Evolutionary conservation across 2,113 vertebrate species (phyloP), one percentile per base, ranked within the genome.

Genomic region (Phalacrocorax pelagicus): DNA sequence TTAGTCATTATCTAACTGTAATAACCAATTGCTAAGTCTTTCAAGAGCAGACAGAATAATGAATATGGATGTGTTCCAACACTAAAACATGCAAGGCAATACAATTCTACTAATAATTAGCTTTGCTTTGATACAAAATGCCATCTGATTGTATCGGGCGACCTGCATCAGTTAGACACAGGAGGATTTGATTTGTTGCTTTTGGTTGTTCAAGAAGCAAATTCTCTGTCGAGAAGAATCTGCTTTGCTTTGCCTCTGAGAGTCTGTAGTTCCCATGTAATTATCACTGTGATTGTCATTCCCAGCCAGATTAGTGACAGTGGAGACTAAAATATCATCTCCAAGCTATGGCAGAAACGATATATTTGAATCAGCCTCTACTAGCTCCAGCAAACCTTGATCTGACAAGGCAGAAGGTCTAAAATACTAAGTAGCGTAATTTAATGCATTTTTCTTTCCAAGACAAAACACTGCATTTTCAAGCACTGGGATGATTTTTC

Each of bases 41-140:
- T 91, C 69, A 75, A 55, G 62, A 91, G 70, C 86, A 94, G 73
- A 86, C 72, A 78, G 54, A 90, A 90, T 73, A 94, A 95, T 82
- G 86, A 97, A 97, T 95, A 97, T 59, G 66, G 46, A 97, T 59
- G 38, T 59, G 29, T 91, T 96, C 46, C 70, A 73, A 80, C 95
- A 82, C 59, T 90, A 66, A 77, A 87, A 65, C 51, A 85, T 6
- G 38, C 58, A 80, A 85, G 71, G 81, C 62, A 85, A 79, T 81
- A 80, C 23, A 61, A 73, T 65, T 80, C 63, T 70, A 89, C 73
- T 73, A 86, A 87, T 77, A 82, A 94, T 94, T 87, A 80, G 69
- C 36, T 91, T 69, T 92, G 51, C 84, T 94, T 88, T 94, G 62
- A 91, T 80, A 85, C 24, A 73, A 88, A 92, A 77, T 61, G 62